phyloP scores from a whole-genome alignment of 2,888 invertebrate genomes.

The Hipparchia semele region DNA sequence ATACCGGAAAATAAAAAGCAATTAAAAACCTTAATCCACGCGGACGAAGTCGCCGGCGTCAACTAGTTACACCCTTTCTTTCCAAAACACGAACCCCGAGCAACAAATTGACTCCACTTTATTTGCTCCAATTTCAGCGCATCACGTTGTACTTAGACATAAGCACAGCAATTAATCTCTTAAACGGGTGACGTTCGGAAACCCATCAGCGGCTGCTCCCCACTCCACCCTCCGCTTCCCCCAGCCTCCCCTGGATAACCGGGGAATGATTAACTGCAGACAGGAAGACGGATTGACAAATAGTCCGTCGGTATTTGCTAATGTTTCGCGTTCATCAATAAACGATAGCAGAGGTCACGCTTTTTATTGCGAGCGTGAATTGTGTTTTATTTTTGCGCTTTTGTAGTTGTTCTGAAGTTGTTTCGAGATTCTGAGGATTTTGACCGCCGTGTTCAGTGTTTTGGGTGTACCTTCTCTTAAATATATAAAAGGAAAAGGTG shows the following conservation, averaged over 20 bases:
- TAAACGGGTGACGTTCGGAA: slow-evolving; percentile 65
- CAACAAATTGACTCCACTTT: slow-evolving; percentile 33
- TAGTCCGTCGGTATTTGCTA: slow-evolving; percentile 82
- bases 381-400: slow-evolving; percentile 26
- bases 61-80: not conserved
- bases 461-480: no score
- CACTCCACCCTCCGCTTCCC: slow-evolving; percentile 42
- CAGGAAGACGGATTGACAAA: slow-evolving; percentile 82
- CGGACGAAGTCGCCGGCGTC: no score
- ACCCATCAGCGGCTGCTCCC: slow-evolving; percentile 48
- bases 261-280: slow-evolving; percentile 79
- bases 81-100: slow-evolving; percentile 2
- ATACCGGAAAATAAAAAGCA: no score
- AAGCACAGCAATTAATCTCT: slow-evolving; percentile 79
- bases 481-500: no score
- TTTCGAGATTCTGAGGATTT: not conserved
- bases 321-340: slow-evolving; percentile 77
- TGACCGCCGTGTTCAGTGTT: not conserved
- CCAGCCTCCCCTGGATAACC: slow-evolving; percentile 61
- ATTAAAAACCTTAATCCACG: no score
- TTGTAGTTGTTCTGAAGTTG: not conserved
- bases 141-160: slow-evolving; percentile 63
- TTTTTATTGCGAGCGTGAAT: slow-evolving; percentile 39
- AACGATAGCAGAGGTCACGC: slow-evolving; percentile 57
- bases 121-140: slow-evolving; percentile 63